Base-by-base conservation (phyloP, 2,888 invertebrate species). In the Calameuta pallipes region DNA sequence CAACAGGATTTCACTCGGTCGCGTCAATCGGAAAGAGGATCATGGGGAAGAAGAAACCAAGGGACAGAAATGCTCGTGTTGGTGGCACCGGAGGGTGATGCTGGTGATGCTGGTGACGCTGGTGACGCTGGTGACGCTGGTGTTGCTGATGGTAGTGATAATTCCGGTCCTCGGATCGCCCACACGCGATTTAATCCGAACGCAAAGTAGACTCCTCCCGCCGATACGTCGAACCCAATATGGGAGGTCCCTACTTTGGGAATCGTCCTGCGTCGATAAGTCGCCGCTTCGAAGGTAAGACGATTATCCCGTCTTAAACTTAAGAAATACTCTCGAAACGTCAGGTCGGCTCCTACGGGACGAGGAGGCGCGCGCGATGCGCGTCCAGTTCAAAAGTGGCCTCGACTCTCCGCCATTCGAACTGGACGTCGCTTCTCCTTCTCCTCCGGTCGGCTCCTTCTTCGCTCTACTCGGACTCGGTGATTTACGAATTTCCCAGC, bases 301-400 rank as follows among this genome's bases (percentile, higher is more conserved):
- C 82, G 83, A 82, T 83, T 83, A 83, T 80, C 81, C 82, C 83
- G 81, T 81, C 81, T 84, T 84, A 83, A 83, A 84, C 82, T 83
- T 82, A 78, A 82, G 80, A 80, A 82, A 84, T 70, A 30, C 70
- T 33, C 70, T 30, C 30, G 70, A 70, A 70, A 70, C 70, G 70
- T 70, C 70, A 70, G 31, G 0, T 30, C 70, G 70, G 70, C 30
- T 70, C 33, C 70, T 30, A 15, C 33, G 33, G 33, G 70, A 33
- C 30, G 70, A 30, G 41, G 15, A 15, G 12, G 36, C 36, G 6
- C 3, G 33, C 3, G 33, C 3, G 41, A 41, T 41, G 41, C 15
- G 41, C 1, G 15, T 15, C 41, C 41, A 41, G 1, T 4, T 36
- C 1, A 33, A 11, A 15, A 69, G 69, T 41, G 15, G 41, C 41